Conservation (phyloP, 2,888 invertebrate species). For the Amphiduros pacificus region DNA sequence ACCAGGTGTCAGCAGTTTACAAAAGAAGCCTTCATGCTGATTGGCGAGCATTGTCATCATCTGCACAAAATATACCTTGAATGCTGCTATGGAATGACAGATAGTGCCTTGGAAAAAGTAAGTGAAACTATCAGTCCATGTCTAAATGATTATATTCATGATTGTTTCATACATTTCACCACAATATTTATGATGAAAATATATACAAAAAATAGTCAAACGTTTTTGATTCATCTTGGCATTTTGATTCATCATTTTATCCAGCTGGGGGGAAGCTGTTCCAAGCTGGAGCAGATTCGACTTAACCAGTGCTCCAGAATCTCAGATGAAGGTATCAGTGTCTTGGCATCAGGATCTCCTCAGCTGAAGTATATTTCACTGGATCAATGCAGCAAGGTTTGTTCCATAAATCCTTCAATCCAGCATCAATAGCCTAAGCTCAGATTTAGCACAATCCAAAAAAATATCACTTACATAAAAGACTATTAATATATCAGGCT, state of each 20-base stretch:
- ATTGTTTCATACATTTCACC: too few species aligned
- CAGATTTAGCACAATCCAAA: too few species aligned
- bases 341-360: slow-evolving; percentile 35
- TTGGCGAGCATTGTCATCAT: slow-evolving; percentile 1
- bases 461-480: too few species aligned
- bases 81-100: neutral
- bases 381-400: slow-evolving; percentile 24
- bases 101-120: slow-evolving; percentile 6
- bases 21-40: neutral
- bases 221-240: too few species aligned
- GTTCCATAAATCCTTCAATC: too few species aligned
- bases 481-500: too few species aligned
- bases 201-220: too few species aligned
- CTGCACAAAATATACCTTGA: slow-evolving; percentile 1
- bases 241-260: too few species aligned
- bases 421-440: too few species aligned
- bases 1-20: slow-evolving; percentile 2
- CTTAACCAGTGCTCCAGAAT: slow-evolving; percentile 39
- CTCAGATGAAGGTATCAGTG: slow-evolving; percentile 35
- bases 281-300: slow-evolving; percentile 31
- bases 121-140: too few species aligned
- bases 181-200: too few species aligned
- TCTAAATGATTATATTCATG: too few species aligned
- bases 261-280: slow-evolving; percentile 41
- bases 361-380: slow-evolving; percentile 32